Evolutionary conservation across 2,113 vertebrate species (phyloP).

Genomic region (human (Homo sapiens)): DNA sequence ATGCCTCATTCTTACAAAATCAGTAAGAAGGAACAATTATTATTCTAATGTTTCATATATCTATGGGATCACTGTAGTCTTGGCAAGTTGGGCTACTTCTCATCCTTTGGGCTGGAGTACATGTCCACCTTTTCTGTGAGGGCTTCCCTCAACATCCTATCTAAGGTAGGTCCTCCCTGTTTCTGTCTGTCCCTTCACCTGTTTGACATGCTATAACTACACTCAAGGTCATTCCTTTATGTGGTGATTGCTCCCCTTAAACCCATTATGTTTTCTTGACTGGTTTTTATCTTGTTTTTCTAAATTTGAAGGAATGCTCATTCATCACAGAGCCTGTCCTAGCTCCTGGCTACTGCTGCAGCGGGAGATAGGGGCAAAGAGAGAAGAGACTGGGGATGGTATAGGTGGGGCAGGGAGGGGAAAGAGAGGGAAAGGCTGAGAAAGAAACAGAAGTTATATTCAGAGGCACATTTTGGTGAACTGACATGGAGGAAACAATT

Average conservation of each 20-base stretch:
- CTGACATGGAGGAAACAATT: not conserved
- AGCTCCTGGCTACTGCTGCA: not conserved
- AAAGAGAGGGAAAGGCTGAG: not conserved
- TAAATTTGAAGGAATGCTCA: not conserved
- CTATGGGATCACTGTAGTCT: not conserved
- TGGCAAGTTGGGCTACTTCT: not conserved
- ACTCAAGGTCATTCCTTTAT: not conserved
- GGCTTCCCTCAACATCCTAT: not conserved
- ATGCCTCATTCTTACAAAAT: not conserved
- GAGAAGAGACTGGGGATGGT: not conserved
- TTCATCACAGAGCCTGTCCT: not conserved
- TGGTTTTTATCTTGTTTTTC: not conserved
- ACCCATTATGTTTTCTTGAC: not conserved
- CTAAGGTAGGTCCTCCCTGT: not conserved
- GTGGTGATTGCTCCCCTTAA: not conserved
- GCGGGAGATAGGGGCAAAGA: not conserved
- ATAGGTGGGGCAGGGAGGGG: no score
- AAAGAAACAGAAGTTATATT: not conserved
- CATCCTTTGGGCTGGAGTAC: not conserved
- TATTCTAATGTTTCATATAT: not conserved
- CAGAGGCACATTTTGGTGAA: not conserved
- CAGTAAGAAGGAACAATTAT: not conserved
- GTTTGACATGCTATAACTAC: not conserved
- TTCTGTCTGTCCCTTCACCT: not conserved
- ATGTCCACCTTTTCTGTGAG: not conserved